These are phyloP conservation scores for Nothoprocta perdicaria DNA, from an alignment of 2,113 vertebrate species.

Conservation along the genomic window DNA sequence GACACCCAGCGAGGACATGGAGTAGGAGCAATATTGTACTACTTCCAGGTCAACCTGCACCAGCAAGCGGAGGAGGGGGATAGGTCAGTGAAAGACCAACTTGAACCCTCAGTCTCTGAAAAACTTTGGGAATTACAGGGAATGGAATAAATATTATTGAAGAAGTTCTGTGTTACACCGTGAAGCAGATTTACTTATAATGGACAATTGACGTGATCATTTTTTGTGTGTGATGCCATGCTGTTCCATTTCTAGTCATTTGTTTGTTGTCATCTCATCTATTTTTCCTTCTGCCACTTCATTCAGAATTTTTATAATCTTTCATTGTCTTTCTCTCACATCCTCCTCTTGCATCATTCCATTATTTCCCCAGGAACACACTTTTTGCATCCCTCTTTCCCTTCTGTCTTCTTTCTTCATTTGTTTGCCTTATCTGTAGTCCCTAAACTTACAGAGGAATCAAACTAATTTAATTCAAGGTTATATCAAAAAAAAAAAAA, in stretches of 20 bases:
- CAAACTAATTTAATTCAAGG: conserved; percentile 7
- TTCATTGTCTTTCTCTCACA: not conserved
- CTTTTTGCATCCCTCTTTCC: not conserved
- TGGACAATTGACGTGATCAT: not conserved
- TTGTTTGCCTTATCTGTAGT: not conserved
- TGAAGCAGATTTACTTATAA: not conserved
- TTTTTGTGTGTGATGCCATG: not conserved
- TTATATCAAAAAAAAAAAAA: not conserved
- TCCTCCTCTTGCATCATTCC: not conserved
- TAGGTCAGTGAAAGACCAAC: fast-evolving
- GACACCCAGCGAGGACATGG: not conserved
- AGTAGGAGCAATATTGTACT: not conserved
- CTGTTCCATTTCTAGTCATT: not conserved
- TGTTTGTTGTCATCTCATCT: not conserved
- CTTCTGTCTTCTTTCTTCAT: not conserved
- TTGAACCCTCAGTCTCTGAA: not conserved
- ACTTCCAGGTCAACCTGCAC: not conserved
- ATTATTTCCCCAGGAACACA: not conserved
- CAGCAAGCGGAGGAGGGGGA: fast-evolving
- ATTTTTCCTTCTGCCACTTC: not conserved
- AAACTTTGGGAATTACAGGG: not conserved
- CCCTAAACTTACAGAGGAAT: not conserved
- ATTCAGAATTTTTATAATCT: not conserved
- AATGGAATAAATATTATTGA: not conserved
- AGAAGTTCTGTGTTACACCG: not conserved